Base-by-base conservation (phyloP, 2,888 invertebrate species). In the Hirtodrosophila trivittata region DNA sequence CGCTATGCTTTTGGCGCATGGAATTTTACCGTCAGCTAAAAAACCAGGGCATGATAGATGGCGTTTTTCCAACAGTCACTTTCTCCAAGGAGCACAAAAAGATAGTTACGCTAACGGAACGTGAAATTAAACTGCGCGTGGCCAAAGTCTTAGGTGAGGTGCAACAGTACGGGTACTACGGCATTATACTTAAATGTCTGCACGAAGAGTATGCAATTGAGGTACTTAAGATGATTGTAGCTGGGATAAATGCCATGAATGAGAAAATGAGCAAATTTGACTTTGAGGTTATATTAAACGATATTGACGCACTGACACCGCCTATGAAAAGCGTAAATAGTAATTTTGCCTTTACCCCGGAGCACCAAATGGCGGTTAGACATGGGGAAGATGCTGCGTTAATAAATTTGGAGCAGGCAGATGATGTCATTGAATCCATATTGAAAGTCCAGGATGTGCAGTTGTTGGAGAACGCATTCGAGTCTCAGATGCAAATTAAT, bases 31-130 rank as follows among this genome's bases (percentile, higher is more conserved):
- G 92, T 0, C 92, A 93, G 49, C 90, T 96, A 6, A 92, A 92
- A 0, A 93, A 95, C 80, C 95, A 96, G 90, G 96, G 96, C n/a
- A 95, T 96, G 95, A 92, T 96, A 8, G 96, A 96, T 85, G 95
- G 95, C 0, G 92, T 91, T 0, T 96, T 96, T 89, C 96, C 96
- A 0, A 93, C 93, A 0, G 94, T 95, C 0, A 96, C 95, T 0
- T 96, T 96, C 88, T 96, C 96, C 0, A 94, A 93, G 82, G 95
- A 95, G 88, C 92, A 94, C 3, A 92, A 94, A 57, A 96, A 96
- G 90, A 96, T 96, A 13, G 94, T 96, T 1, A 93, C 93, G 0
- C 89, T 96, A 7, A 95, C 94, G 18, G 93, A 93, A 56, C 89
- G 89, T 0, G 95, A 95, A 89, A 86, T 91, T 42, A 85, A 82